phyloP scores from a whole-genome alignment of 2,888 invertebrate genomes.

The Drosophila paranaensis region DNA sequence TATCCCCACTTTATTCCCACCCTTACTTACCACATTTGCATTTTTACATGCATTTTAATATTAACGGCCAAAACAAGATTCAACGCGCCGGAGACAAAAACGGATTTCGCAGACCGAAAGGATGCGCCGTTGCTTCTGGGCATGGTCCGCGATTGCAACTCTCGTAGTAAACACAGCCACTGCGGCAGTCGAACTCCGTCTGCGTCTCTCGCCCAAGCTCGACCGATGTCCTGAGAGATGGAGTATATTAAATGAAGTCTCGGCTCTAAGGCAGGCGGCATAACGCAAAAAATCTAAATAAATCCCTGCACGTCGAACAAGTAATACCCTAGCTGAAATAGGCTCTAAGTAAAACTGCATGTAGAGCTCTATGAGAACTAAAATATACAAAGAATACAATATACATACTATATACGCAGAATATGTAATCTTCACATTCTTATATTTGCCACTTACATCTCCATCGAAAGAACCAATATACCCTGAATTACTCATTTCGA shows the following conservation, averaged over 20 bases:
- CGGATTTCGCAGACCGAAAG: conserved; percentile 69
- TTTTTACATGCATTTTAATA: conserved; percentile 78
- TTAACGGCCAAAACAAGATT: conserved; percentile 70
- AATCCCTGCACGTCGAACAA: not conserved
- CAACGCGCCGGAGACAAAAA: conserved; percentile 70
- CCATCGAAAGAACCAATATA: not conserved
- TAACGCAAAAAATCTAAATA: conserved; percentile 17
- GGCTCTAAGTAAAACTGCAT: too few species aligned
- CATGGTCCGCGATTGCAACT: conserved; percentile 72
- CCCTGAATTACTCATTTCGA: not conserved
- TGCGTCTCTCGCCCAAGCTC: not conserved
- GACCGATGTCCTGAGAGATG: conserved; percentile 36
- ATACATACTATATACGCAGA: too few species aligned
- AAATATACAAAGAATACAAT: too few species aligned
- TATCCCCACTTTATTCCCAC: not conserved
- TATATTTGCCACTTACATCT: not conserved
- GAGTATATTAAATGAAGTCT: conserved; percentile 76
- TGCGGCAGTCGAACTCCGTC: not conserved
- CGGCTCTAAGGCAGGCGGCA: conserved; percentile 50
- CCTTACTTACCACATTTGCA: conserved; percentile 56
- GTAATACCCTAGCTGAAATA: not conserved
- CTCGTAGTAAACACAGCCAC: conserved; percentile 29
- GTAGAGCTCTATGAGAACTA: too few species aligned
- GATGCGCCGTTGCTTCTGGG: conserved; percentile 75
- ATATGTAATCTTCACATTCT: too few species aligned